Evolutionary conservation across 2,888 invertebrate species (phyloP).

Genomic region (Linyphia triangularis): DNA sequence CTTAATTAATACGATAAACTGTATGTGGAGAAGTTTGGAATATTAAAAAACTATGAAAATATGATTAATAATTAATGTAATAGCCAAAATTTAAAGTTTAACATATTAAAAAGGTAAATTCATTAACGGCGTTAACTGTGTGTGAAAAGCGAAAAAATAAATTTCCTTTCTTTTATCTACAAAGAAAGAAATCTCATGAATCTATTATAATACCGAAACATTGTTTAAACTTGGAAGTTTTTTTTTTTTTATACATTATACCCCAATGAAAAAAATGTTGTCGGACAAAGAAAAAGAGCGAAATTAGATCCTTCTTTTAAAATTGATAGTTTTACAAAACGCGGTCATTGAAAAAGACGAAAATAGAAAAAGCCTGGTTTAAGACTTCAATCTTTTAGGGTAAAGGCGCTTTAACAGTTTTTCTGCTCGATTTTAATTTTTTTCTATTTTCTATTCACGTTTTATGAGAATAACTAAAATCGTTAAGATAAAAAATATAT

Average conservation of each 20-base stretch:
- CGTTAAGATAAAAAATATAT: conserved; percentile 15
- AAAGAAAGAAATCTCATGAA: background rate
- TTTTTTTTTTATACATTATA: background rate
- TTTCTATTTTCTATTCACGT: background rate
- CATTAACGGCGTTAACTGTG: background rate
- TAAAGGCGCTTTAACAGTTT: conserved; percentile 12
- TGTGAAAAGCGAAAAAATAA: background rate
- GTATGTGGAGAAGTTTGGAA: background rate
- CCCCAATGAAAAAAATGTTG: background rate
- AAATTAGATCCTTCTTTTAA: conserved; percentile 11
- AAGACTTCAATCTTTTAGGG: conserved; percentile 29
- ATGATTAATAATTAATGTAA: background rate
- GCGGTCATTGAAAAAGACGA: background rate
- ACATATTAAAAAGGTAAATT: background rate
- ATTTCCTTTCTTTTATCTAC: background rate
- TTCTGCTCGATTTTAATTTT: conserved; percentile 5
- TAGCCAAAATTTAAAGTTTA: background rate
- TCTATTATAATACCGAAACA: background rate
- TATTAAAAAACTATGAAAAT: background rate
- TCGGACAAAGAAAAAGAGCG: background rate
- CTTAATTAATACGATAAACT: background rate
- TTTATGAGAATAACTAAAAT: background rate
- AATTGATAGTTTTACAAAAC: conserved; percentile 34
- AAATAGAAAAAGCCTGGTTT: background rate
- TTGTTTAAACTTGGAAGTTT: background rate